Percentiles rank a stretch among this genome's conserved stretches.
phyloP scores from a whole-genome alignment of 2,797 vertebrate species.

The Cossypha niveicapilla region DNA sequence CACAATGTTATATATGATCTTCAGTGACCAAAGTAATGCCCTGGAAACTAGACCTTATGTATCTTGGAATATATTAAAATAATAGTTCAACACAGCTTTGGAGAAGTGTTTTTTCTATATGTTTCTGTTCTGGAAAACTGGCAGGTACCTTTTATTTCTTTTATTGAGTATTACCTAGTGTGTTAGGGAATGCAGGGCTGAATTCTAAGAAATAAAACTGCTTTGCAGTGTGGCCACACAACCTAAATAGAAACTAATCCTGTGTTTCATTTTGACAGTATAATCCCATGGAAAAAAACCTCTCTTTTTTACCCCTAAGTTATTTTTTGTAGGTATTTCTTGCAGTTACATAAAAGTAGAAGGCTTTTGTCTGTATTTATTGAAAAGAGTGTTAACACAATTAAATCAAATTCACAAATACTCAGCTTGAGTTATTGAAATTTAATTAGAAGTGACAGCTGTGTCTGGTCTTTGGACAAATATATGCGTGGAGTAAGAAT shows the following conservation, averaged over 20 bases:
- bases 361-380: not conserved
- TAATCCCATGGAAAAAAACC: not conserved
- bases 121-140: not conserved
- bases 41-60: not conserved
- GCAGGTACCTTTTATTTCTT: not conserved
- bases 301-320: not conserved
- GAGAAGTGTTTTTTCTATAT: not conserved
- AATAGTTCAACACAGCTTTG: not conserved
- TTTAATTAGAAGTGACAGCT: slow-evolving; percentile 28
- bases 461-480: not conserved
- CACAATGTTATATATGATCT: not conserved
- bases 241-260: not conserved
- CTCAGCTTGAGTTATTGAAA: slow-evolving; percentile 8
- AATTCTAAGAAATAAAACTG: not conserved
- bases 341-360: not conserved
- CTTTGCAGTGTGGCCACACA: not conserved
- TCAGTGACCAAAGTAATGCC: not conserved
- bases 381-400: not conserved
- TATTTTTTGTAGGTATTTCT: not conserved
- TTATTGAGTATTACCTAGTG: not conserved
- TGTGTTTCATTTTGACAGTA: not conserved
- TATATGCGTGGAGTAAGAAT: not conserved
- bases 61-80: not conserved
- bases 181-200: not conserved
- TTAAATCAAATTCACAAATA: slow-evolving; percentile 16